A percentile compares a stretch with the other conserved stretches of the same genome.
Conservation (phyloP, 2,888 invertebrate species). For the Nemotelus nigrinus region DNA sequence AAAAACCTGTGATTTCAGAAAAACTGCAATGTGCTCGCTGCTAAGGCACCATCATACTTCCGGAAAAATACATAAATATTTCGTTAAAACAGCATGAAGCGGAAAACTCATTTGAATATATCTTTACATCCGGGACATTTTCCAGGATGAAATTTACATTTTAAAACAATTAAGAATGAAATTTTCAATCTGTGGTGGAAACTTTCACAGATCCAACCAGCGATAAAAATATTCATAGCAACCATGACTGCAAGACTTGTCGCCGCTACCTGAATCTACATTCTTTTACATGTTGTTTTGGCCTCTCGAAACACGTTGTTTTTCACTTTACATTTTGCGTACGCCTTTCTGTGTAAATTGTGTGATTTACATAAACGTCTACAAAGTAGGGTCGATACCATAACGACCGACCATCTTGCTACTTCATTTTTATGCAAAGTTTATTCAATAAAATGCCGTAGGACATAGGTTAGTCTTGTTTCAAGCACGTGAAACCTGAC, state of each 20-base stretch:
- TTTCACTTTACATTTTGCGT: background rate
- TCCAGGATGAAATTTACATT: constrained; percentile 29
- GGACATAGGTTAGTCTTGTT: constrained; percentile 1
- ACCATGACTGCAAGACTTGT: background rate
- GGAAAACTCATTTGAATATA: background rate
- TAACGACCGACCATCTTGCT: constrained; percentile 21
- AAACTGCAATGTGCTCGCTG: no score
- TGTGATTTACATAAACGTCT: background rate
- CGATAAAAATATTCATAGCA: constrained; percentile 8
- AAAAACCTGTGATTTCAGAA: no score
- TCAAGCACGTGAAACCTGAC: no score
- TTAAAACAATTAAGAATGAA: constrained; percentile 31
- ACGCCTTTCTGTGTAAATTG: background rate
- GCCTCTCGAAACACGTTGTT: background rate
- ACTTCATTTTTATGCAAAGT: constrained; percentile 29
- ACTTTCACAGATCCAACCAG: background rate
- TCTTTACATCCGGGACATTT: background rate
- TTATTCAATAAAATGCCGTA: constrained; percentile 36
- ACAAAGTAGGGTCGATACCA: constrained; percentile 12
- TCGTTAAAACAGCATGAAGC: no score
- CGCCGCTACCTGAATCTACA: background rate
- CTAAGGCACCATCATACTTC: no score
- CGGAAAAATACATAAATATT: no score
- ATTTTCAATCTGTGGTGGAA: constrained; percentile 12
- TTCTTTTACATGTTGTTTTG: background rate